Evolutionary conservation across 2,888 invertebrate species (phyloP), one percentile per base, ranked within the genome.

Genomic region (Onchidella celtica): DNA sequence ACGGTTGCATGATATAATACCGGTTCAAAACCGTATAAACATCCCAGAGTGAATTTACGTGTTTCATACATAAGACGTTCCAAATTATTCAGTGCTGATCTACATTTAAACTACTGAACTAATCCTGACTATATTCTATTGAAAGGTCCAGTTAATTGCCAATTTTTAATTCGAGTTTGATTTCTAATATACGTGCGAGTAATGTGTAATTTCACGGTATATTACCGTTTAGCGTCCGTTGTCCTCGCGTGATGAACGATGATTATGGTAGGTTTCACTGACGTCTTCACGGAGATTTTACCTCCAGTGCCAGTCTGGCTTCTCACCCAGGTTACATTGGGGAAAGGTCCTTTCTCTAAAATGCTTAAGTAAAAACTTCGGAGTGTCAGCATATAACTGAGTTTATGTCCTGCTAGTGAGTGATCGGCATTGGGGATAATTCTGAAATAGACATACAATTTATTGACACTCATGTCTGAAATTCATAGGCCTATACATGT

Each of bases 401-500:
- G 88, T 65, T 87, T 88, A 75, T 90, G 90, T 14, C 88, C 88
- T 21, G 85, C 86, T 57, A 87, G 78, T 74, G 88, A 87, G 79
- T 90, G 90, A 79, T 90, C 90, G 3, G 89, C 88, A 66, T 90
- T 89, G 14, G 89, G 90, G 63, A 88, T 34, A 77, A 87, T 87
- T 76, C 90, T 90, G 85, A 14, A 85, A 84, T 11, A 61, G 61
- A 14, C 17, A 17, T 9, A 17, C 24, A 9, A 63, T 63, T 63
- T 63, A 24, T 63, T 63, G 27, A n/a, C 9, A 63, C 27, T 24
- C 9, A 17, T 11, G 27, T 63, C 27, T 17, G n/a, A n/a, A n/a
- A n/a, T n/a, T n/a, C n/a, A n/a, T n/a, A n/a, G n/a, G n/a, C n/a
- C n/a, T n/a, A n/a, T n/a, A n/a, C n/a, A n/a, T n/a, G n/a, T n/a